Percentiles rank a stretch among this genome's conserved stretches.
phyloP scores from a whole-genome alignment of 2,113 vertebrate genomes.

The Struthidea cinerea region DNA sequence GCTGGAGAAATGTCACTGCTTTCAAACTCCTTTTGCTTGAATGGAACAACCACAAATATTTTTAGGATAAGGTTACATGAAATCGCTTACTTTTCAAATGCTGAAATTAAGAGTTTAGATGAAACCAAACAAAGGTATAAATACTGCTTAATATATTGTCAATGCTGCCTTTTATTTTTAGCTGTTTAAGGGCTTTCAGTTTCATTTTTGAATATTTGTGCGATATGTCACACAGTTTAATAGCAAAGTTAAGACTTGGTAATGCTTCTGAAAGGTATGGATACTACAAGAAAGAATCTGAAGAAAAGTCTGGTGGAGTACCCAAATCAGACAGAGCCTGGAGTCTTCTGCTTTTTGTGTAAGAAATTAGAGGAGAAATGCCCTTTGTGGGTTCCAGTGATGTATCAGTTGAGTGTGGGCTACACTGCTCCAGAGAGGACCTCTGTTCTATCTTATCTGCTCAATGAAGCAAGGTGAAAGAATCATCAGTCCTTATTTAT shows the following conservation, averaged over 20 bases:
- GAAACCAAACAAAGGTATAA: neutral
- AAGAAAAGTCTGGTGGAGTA: neutral
- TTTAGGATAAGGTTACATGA: neutral
- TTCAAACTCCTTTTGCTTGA: neutral
- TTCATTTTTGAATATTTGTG: neutral
- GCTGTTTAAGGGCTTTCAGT: neutral
- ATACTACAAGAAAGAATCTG: neutral
- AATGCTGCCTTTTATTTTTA: neutral
- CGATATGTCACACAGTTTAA: neutral
- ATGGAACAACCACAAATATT: neutral
- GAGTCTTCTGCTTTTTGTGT: neutral
- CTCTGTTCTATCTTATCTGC: neutral
- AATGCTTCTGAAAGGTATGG: neutral
- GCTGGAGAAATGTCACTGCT: neutral
- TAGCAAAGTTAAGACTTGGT: neutral
- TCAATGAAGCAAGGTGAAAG: neutral
- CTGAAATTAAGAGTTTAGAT: neutral
- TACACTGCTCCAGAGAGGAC: neutral
- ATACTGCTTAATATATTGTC: neutral
- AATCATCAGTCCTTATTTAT: neutral
- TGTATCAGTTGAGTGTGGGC: neutral
- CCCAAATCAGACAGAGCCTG: neutral
- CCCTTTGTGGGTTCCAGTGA: neutral
- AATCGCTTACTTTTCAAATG: neutral
- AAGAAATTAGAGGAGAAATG: neutral